These are phyloP conservation scores for Syritta pipiens DNA, from an alignment of 2,888 invertebrate species.

Conservation along the genomic window DNA sequence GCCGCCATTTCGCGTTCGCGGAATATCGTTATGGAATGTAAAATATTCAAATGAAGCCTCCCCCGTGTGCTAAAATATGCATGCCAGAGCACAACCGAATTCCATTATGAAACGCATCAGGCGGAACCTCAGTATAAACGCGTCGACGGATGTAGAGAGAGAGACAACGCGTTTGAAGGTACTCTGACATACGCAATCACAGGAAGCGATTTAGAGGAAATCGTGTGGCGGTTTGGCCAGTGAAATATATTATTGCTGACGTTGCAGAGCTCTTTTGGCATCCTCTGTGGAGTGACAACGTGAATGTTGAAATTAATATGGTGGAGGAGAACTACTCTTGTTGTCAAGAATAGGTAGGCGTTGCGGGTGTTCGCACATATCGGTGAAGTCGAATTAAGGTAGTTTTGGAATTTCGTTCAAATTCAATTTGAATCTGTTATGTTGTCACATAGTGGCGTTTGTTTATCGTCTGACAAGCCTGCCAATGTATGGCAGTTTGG, in stretches of 20 bases:
- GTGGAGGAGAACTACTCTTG: no score
- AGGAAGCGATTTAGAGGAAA: conserved; percentile 60
- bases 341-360: no score
- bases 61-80: conserved; percentile 11
- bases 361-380: no score
- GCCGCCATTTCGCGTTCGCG: not conserved
- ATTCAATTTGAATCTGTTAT: no score
- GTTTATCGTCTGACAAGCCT: no score
- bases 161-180: conserved; percentile 9
- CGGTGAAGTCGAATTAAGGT: no score
- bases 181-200: conserved; percentile 34
- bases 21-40: conserved; percentile 9
- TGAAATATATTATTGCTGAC: conserved; percentile 32
- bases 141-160: conserved; percentile 34
- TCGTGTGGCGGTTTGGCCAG: conserved; percentile 27
- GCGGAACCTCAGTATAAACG: conserved; percentile 22
- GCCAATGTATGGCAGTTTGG: no score
- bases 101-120: conserved; percentile 4
- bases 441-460: no score
- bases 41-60: conserved; percentile 51
- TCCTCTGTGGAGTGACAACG: conserved; percentile 28
- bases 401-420: no score
- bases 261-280: conserved; percentile 30
- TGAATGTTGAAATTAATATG: conserved; percentile 46
- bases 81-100: conserved; percentile 12